phyloP scores from a whole-genome alignment of 2,888 invertebrate species.

The Coenonympha arcania region DNA sequence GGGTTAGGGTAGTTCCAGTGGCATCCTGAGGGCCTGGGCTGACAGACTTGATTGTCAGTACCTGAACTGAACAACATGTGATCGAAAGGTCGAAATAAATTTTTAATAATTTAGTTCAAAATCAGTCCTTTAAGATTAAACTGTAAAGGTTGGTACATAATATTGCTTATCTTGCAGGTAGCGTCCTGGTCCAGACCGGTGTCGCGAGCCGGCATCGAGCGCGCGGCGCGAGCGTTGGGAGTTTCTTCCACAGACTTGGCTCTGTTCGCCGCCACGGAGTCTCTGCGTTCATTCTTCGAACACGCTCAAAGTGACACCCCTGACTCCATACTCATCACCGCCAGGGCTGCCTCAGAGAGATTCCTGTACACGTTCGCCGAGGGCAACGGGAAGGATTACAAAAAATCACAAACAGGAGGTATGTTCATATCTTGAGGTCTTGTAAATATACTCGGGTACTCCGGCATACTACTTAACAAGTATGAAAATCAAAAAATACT shows the following conservation, averaged over 20 bases:
- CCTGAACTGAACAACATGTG: no score
- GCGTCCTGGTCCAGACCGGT: constrained; percentile 81
- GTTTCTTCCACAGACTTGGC: constrained; percentile 78
- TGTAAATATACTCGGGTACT: no score
- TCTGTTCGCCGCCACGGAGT: constrained; percentile 76
- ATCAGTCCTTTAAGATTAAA: no score
- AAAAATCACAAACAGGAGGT: constrained; percentile 74
- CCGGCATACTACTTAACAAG: no score
- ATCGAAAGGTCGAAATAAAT: no score
- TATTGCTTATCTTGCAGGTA: constrained; percentile 53
- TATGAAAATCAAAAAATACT: no score
- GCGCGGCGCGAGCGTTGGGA: constrained; percentile 74
- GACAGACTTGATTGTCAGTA: no score
- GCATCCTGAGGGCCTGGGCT: no score
- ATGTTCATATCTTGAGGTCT: no score
- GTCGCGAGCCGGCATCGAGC: constrained; percentile 70
- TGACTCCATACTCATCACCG: constrained; percentile 76
- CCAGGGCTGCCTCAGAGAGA: constrained; percentile 75
- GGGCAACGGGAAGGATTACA: constrained; percentile 61
- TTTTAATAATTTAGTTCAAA: no score
- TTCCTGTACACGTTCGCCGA: constrained; percentile 70
- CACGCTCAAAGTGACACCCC: constrained; percentile 70
- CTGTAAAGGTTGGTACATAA: no score
- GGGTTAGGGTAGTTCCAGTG: no score
- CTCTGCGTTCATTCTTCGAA: constrained; percentile 77